phyloP scores from a whole-genome alignment of 2,113 vertebrate genomes.

The Eleginops maclovinus region DNA sequence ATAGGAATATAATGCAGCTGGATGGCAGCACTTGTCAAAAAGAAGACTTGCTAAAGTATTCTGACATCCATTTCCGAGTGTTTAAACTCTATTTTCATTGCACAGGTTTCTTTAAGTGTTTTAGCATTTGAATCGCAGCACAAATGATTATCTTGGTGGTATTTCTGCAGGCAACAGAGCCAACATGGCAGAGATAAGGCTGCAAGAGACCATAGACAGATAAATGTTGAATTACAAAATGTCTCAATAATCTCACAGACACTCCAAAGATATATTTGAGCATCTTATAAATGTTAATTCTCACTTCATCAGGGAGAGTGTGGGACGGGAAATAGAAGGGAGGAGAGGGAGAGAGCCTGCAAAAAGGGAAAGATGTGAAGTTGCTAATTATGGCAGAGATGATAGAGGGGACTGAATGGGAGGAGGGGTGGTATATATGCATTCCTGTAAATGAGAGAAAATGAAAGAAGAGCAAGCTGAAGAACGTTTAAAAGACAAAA shows the following conservation, averaged over 20 bases:
- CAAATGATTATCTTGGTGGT: constrained; percentile 54
- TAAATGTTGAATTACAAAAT: constrained; percentile 55
- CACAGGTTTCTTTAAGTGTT: constrained; percentile 21
- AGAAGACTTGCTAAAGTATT: background rate
- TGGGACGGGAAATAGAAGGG: constrained; percentile 1
- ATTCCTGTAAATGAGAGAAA: constrained; percentile 43
- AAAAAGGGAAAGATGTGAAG: constrained; percentile 41
- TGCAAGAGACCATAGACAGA: constrained; percentile 38
- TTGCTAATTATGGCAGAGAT: constrained; percentile 47
- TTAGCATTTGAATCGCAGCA: constrained; percentile 55
- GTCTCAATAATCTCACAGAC: constrained; percentile 34
- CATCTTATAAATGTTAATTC: constrained; percentile 51
- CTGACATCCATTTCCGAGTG: constrained; percentile 11
- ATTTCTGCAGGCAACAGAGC: constrained; percentile 62
- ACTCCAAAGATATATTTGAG: constrained; percentile 55
- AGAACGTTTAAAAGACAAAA: constrained; percentile 49
- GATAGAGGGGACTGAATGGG: background rate
- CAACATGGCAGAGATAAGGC: constrained; percentile 48
- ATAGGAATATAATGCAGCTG: constrained; percentile 13
- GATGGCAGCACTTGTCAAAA: constrained; percentile 15
- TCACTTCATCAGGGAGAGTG: constrained; percentile 42
- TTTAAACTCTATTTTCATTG: constrained; percentile 46
- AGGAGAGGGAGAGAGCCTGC: background rate
- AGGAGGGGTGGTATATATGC: constrained; percentile 4
- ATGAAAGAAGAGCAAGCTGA: constrained; percentile 46